These are phyloP conservation scores for Suncus etruscus DNA, from an alignment of 2,113 vertebrate species.

Conservation along the genomic window DNA sequence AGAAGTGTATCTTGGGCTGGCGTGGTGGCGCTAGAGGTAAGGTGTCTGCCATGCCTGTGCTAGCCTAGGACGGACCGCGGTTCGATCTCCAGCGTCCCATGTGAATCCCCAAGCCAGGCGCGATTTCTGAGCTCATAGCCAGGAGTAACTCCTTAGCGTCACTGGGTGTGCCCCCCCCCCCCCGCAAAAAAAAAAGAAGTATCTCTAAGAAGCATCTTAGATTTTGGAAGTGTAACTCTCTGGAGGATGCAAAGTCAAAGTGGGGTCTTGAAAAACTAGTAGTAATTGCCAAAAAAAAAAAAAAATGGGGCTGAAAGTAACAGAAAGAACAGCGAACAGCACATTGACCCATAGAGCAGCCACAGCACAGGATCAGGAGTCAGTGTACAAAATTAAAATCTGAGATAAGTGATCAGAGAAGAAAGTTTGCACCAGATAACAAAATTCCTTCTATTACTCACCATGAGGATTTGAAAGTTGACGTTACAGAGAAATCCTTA, in stretches of 20 bases:
- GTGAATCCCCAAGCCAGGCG: no score
- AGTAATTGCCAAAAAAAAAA: neutral
- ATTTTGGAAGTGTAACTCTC: neutral
- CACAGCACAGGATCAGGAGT: neutral
- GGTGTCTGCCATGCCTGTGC: no score
- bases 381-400: rapidly evolving
- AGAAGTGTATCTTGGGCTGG: neutral
- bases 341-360: rapidly evolving
- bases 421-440: neutral
- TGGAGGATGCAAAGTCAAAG: neutral
- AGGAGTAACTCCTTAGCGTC: no score
- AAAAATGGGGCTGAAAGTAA: no score
- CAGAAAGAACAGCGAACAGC: neutral
- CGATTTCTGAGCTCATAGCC: no score
- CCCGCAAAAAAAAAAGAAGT: no score
- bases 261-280: neutral
- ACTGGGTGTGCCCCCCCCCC: no score
- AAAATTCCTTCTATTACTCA: neutral
- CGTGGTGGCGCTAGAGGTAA: no score
- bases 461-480: neutral
- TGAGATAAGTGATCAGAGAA: neutral
- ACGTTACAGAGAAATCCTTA: neutral
- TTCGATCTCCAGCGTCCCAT: no score
- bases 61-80: no score
- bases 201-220: no score